Percentiles rank a stretch among this genome's conserved stretches.
Evolutionary conservation across 2,888 invertebrate species (phyloP).

Genomic region (Trachelus troglodyta): DNA sequence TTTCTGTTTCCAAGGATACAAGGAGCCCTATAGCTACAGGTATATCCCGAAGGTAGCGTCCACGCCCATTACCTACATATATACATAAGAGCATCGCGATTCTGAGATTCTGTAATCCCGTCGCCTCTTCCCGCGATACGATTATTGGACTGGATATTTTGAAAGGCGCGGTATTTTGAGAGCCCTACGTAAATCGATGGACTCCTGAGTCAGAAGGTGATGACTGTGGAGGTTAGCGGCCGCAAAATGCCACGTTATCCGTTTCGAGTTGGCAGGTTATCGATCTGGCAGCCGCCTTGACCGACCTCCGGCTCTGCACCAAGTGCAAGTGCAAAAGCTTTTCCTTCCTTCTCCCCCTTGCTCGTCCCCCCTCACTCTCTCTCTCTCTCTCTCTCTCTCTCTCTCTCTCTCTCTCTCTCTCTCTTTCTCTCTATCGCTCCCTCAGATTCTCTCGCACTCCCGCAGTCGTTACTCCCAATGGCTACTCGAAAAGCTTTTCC

Average conservation of each 20-base stretch:
- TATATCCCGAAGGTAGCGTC: background rate
- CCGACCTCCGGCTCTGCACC: conserved; percentile 58
- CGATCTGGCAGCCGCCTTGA: conserved; percentile 64
- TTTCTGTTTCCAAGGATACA: background rate
- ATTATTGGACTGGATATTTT: background rate
- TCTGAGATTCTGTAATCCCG: background rate
- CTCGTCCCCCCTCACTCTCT: conserved; percentile 27
- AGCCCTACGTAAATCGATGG: background rate
- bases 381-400: too few species aligned
- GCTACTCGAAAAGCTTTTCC: background rate
- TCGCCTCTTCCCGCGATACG: background rate
- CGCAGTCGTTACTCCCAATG: background rate
- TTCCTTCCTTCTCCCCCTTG: background rate
- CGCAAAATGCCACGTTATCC: conserved; percentile 48
- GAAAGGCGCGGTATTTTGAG: background rate
- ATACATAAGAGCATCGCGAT: background rate
- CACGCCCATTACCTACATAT: background rate
- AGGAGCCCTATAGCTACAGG: background rate
- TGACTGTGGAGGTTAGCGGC: conserved; percentile 27
- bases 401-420: conserved; percentile 28
- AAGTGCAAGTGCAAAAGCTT: conserved; percentile 64
- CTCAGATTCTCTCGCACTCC: background rate
- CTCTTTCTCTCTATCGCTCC: background rate
- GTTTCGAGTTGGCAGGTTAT: conserved; percentile 60
- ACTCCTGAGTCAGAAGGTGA: conserved; percentile 37